Conservation (phyloP, 1,140 invertebrate genomes). For the Meloidogyne floridensis region DNA sequence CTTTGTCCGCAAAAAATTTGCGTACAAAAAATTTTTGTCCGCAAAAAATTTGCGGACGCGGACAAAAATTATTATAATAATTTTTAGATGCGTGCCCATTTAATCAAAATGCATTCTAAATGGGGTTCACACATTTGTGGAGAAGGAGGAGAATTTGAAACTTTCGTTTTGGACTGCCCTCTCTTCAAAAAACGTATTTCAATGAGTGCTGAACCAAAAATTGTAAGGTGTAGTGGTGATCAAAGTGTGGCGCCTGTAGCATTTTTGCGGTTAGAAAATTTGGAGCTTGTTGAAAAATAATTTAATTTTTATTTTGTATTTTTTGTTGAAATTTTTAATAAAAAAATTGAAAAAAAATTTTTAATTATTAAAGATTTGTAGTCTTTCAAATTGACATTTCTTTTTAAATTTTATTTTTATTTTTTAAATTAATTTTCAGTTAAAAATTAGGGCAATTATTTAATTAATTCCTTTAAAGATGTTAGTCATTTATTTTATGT, state of each 20-base stretch:
- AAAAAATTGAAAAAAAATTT: background rate
- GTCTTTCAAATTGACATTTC: too few relatives aligned
- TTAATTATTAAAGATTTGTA: background rate
- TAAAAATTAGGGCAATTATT: too few relatives aligned
- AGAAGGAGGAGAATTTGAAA: conserved; percentile 87
- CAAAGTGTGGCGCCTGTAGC: conserved; percentile 34
- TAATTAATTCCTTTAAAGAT: too few relatives aligned
- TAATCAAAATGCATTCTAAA: conserved; percentile 69
- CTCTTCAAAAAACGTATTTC: conserved; percentile 44
- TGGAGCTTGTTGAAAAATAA: conserved; percentile 11
- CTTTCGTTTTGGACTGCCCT: conserved; percentile 49
- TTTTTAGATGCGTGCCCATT: conserved; percentile 73
- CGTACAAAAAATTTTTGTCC: too few relatives aligned
- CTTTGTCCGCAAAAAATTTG: too few relatives aligned
- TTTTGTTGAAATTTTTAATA: background rate
- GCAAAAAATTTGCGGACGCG: too few relatives aligned
- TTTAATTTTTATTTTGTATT: background rate
- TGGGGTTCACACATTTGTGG: conserved; percentile 85
- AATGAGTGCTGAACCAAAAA: conserved; percentile 27
- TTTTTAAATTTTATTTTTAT: too few relatives aligned
- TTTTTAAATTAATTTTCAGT: too few relatives aligned
- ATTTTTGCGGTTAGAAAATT: conserved; percentile 20
- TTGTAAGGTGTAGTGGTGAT: background rate
- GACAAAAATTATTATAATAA: conserved; percentile 23
- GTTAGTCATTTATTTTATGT: too few relatives aligned